These are phyloP conservation scores for Hypotaenidia philippensis DNA, from an alignment of 2,797 vertebrate genomes.

Conservation along the genomic window DNA sequence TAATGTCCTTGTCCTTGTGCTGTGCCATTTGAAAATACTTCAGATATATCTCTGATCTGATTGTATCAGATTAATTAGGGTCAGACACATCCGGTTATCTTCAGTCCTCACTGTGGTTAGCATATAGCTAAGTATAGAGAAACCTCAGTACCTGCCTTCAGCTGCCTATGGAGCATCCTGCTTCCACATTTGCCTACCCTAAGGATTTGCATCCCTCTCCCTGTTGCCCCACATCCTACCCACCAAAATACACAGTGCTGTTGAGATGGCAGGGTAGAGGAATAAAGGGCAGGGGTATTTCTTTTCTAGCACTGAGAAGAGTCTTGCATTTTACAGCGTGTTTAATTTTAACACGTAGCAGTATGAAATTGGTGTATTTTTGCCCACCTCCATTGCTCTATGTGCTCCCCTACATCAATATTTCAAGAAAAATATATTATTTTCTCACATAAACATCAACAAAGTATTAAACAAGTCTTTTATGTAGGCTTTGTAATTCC, in stretches of 20 bases:
- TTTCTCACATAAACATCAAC: slow-evolving; percentile 29
- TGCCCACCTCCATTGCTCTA: background rate
- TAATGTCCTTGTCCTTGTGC: slow-evolving; percentile 11
- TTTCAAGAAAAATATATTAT: slow-evolving; percentile 27
- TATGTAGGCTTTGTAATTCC: background rate
- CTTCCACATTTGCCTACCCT: background rate
- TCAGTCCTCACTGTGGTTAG: background rate
- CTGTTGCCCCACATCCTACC: background rate
- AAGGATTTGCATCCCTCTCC: background rate
- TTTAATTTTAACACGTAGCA: background rate
- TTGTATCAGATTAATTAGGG: background rate
- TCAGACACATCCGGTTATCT: background rate
- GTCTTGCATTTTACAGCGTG: background rate
- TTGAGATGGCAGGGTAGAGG: rapidly evolving
- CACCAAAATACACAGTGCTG: background rate
- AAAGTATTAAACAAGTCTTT: slow-evolving; percentile 43
- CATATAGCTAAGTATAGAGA: rapidly evolving
- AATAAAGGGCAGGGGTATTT: background rate
- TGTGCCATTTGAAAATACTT: slow-evolving; percentile 50
- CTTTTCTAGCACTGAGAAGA: background rate
- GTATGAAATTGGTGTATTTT: background rate
- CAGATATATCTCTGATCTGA: background rate
- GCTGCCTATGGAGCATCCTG: background rate
- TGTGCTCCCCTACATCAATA: background rate
- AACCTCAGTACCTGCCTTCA: background rate